Conservation (phyloP, 2,797 vertebrate genomes). For the Scolopax bukidnonensis region DNA sequence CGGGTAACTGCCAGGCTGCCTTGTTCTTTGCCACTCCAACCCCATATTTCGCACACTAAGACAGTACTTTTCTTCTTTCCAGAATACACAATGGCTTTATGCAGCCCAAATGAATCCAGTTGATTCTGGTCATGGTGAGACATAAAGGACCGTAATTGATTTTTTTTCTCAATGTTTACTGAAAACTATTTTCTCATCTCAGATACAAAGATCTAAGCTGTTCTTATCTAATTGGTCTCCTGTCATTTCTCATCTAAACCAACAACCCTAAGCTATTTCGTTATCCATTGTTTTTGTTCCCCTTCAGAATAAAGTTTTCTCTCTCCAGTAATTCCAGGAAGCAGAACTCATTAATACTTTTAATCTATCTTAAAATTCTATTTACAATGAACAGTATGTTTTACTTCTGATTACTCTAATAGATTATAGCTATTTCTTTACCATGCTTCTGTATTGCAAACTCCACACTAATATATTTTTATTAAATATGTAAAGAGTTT, state of each 20-base stretch:
- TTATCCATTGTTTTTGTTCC: neutral
- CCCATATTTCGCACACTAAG: neutral
- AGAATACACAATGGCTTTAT: neutral
- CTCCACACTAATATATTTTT: neutral
- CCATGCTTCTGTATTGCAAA: neutral
- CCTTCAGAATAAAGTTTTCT: neutral
- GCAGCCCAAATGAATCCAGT: neutral
- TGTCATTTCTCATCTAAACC: neutral
- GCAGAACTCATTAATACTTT: neutral
- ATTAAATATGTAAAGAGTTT: neutral
- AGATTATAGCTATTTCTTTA: neutral
- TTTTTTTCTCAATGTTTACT: neutral
- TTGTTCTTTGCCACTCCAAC: neutral
- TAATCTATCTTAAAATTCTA: neutral
- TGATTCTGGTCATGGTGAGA: neutral
- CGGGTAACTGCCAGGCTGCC: accelerated
- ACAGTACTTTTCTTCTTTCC: neutral
- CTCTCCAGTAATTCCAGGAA: neutral
- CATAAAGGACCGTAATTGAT: neutral
- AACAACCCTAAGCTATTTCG: neutral
- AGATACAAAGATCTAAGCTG: neutral
- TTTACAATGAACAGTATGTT: neutral
- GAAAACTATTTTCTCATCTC: neutral
- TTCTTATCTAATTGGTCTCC: neutral
- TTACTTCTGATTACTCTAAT: neutral